phyloP scores from a whole-genome alignment of 2,797 vertebrate species.

The Psittacula echo region DNA sequence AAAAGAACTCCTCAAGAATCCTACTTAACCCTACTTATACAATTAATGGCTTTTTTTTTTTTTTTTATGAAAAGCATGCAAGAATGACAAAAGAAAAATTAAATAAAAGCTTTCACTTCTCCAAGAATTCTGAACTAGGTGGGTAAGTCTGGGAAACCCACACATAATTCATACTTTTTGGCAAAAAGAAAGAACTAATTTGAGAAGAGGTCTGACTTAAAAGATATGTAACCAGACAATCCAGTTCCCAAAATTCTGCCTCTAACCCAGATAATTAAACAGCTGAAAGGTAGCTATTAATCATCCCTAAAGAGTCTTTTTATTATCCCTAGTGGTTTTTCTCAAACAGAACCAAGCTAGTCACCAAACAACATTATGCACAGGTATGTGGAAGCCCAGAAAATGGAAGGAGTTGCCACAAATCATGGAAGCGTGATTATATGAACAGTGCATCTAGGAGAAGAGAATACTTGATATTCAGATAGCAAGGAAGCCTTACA shows the following conservation, averaged over 20 bases:
- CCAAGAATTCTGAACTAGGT: background rate
- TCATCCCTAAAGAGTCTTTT: background rate
- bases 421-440: background rate
- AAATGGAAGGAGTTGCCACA: background rate
- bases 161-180: background rate
- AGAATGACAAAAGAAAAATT: background rate
- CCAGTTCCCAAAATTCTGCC: conserved; percentile 40
- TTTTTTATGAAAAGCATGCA: background rate
- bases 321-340: background rate
- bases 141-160: background rate
- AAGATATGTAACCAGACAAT: conserved; percentile 18
- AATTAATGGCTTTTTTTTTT: too few species aligned
- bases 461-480: background rate
- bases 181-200: background rate
- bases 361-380: background rate
- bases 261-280: conserved; percentile 14
- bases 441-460: background rate
- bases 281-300: conserved; percentile 33
- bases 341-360: background rate
- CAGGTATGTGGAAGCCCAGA: background rate
- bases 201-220: background rate
- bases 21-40: background rate
- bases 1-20: background rate
- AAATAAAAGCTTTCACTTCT: background rate
- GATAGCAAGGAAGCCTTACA: background rate